Evolutionary conservation across 2,797 vertebrate species (phyloP), one percentile per base, ranked within the genome.

Genomic region (Etheostoma nigrum): DNA sequence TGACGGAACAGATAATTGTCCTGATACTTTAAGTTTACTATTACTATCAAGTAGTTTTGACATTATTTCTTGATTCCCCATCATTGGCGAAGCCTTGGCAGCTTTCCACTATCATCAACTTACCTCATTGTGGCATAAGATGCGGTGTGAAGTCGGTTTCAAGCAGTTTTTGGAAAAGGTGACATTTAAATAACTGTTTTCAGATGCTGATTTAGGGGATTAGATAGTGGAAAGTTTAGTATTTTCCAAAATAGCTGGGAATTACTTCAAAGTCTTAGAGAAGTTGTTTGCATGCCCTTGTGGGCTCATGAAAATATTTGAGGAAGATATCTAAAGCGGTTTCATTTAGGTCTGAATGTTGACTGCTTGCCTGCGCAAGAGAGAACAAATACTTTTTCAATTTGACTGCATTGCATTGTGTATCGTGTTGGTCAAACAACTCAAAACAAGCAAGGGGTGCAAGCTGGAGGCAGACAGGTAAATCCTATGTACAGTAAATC

Each of bases 401-500:
- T 48, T 64, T 63, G 53, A 49, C 52, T 45, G 33, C 44, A 18
- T 36, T 63, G 53, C 21, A n/a, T 47, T 67, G 2, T 63, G 18
- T 49, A n/a, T 53, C 13, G 3, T 63, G 19, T 47, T 19, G 4
- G 58, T 64, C n/a, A 76, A 57, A 78, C 25, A 48, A 45, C 64
- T 66, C 27, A 52, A 61, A 84, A 75, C 61, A 71, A 81, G 51
- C n/a, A 44, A 19, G 45, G 53, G n/a, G 42, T 52, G 53, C 19
- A 16, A 42, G 33, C 40, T 51, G 6, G 53, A 25, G 76, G 55
- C 73, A 78, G 75, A 72, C 63, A 19, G 23, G 67, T 89, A 78
- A 79, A 82, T 84, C 44, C 49, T 18, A 5, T n/a, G 7, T 72
- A 71, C 67, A 71, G 62, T 83, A 82, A 90, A 89, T 81, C 63